Base-by-base conservation (phyloP, 2,113 vertebrate genomes). In the Tupaia tana region DNA sequence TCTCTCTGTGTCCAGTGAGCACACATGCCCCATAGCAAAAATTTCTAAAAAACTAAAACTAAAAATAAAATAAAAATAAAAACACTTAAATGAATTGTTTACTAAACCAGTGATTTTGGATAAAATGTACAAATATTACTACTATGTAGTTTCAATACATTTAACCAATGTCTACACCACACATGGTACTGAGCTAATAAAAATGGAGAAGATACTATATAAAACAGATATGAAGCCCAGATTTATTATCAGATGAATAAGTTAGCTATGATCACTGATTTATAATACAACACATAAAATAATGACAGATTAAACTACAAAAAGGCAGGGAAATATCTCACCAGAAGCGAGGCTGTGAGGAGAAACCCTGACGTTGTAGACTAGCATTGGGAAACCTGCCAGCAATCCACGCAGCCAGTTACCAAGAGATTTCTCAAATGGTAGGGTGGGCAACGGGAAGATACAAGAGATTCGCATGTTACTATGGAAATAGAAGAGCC, bases 401-500 rank as follows among this genome's bases (percentile, higher is more conserved):
- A 94, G 20, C 14, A 34, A 25, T 54, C 54, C 14, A 16, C 22
- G 84, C 63, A 54, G 74, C 8, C 75, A 69, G 63, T 27, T 82
- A 27, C 4, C 31, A 10, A 29, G 25, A 89, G 14, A 34, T 74
- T 16, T 95, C 56, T 86, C 64, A 15, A 56, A 69, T 25, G 6
- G 27, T 61, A 77, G 69, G 71, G 19, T 74, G 22, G 7, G 59
- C 64, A 73, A 54, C 87, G 24, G 16, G 16, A 69, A 7, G 14
- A 22, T 24, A 1, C 27, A 66, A 75, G 27, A 22, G 34, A 91
- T 59, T 67, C 27, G 27, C 4, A 19, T 9, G 67, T 97, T 96
- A 73, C 90, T 56, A 93, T 90, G 85, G 96, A 88, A 79, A 95
- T 19, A n/a, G 14, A 93, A 89, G 34, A 70, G 52, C 31, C 24